phyloP scores from a whole-genome alignment of 1,140 invertebrate species.

The Paralvinella palmiformis region DNA sequence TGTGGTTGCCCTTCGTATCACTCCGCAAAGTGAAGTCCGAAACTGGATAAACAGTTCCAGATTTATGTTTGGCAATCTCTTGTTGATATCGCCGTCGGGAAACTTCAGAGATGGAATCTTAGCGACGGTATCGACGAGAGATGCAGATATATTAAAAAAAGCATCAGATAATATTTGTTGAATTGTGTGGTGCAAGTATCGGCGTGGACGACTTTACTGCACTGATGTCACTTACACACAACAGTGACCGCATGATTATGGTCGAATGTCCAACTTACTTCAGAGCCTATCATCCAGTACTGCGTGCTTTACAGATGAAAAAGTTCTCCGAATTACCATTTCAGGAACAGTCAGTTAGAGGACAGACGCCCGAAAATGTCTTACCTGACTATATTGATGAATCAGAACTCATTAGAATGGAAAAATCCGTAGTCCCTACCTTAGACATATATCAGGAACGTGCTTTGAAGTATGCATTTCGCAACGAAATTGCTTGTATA shows the following conservation, averaged over 20 bases:
- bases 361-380: not conserved
- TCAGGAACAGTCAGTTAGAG: not conserved
- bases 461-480: not conserved
- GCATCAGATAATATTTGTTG: not conserved
- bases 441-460: not conserved
- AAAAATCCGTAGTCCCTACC: too few relatives aligned
- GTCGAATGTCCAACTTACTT: constrained; percentile 8
- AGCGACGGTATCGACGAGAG: constrained; percentile 2
- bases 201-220: not conserved
- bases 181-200: constrained; percentile 9
- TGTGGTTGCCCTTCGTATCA: not conserved
- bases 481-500: not conserved
- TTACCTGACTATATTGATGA: not conserved
- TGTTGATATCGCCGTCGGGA: not conserved
- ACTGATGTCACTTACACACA: not conserved
- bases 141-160: not conserved
- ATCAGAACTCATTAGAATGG: not conserved
- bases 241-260: not conserved
- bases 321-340: not conserved
- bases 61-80: constrained; percentile 10
- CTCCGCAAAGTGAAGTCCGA: not conserved
- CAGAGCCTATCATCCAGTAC: constrained; percentile 10
- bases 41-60: constrained; percentile 6
- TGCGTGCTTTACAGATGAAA: constrained; percentile 4
- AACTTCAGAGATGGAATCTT: constrained; percentile 9